Base-by-base conservation (phyloP, 2,888 invertebrate genomes). In the Iselma pallidipennis region DNA sequence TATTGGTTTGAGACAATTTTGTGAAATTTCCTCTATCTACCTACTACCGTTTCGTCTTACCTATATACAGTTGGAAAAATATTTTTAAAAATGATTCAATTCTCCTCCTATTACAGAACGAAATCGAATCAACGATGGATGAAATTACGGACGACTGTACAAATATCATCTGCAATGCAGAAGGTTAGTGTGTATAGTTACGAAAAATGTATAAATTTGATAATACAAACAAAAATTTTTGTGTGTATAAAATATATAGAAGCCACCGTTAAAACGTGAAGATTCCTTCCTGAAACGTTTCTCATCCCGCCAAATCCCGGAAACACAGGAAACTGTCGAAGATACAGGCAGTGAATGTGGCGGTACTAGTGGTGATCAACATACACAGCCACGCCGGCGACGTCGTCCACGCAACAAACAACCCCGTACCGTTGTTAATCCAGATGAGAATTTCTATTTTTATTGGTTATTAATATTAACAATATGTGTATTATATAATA, bases 51-150 rank as follows among this genome's bases (percentile, higher is more conserved):
- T n/a, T n/a, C n/a, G n/a, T n/a, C n/a, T n/a, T n/a, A n/a, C n/a
- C n/a, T n/a, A n/a, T n/a, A n/a, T n/a, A n/a, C n/a, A n/a, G n/a
- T 53, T 68, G 66, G 49, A 56, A 29, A 57, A 57, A 49, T 21
- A 52, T 48, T 55, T 54, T 29, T n/a, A 9, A 6, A 55, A 26
- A 49, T 60, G 29, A n/a, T 23, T 61, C 19, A 52, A 16, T 14
- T 14, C n/a, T n/a, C n/a, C n/a, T 42, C 65, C 61, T 66, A 59
- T 78, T 83, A 61, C 88, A 94, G 94, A 88, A 92, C 92, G 79
- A 93, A 93, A 82, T 93, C 95, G 79, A 96, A 95, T 83, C 94
- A 96, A 81, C 88, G 96, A 84, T 98, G 98, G 94, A 92, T 95
- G 91, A 96, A 97, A 83, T 86, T 98, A 69, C 87, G 96, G 71